Evolutionary conservation across 2,797 vertebrate genomes (phyloP).

Genomic region (Lacerta agilis): DNA sequence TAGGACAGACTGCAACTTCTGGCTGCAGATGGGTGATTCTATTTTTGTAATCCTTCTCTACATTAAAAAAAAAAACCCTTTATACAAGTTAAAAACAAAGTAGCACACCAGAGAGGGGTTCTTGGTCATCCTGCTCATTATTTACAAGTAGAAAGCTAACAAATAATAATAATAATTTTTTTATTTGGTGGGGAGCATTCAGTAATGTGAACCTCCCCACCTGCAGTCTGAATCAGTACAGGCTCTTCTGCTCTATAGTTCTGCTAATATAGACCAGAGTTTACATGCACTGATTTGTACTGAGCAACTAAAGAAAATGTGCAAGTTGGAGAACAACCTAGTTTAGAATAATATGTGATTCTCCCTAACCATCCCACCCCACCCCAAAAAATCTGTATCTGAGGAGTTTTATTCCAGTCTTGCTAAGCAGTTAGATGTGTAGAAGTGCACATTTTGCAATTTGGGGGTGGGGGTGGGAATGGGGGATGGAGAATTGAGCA

Average conservation of each 20-base stretch:
- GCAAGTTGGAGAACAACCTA: no score
- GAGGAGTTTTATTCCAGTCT: neutral
- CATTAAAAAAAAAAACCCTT: no score
- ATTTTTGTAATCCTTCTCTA: neutral
- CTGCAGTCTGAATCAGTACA: neutral
- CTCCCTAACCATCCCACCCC: neutral
- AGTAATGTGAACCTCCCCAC: neutral
- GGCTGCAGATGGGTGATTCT: no score
- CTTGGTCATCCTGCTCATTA: neutral
- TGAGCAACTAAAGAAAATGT: neutral
- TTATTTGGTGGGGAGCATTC: neutral
- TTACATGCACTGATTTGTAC: neutral
- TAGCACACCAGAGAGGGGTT: neutral
- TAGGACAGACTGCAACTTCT: neutral
- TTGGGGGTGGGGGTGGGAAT: neutral
- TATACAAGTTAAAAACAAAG: neutral
- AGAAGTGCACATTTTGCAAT: neutral
- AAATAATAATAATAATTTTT: no score
- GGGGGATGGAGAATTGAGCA: neutral
- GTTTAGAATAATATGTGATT: neutral
- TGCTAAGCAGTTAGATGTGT: neutral
- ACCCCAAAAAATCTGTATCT: neutral
- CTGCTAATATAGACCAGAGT: neutral
- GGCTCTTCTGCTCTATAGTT: fast-evolving
- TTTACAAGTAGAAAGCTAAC: neutral